These are phyloP conservation scores for Ctenosaura bakeri DNA, from an alignment of 2,797 vertebrate genomes.

Conservation along the genomic window DNA sequence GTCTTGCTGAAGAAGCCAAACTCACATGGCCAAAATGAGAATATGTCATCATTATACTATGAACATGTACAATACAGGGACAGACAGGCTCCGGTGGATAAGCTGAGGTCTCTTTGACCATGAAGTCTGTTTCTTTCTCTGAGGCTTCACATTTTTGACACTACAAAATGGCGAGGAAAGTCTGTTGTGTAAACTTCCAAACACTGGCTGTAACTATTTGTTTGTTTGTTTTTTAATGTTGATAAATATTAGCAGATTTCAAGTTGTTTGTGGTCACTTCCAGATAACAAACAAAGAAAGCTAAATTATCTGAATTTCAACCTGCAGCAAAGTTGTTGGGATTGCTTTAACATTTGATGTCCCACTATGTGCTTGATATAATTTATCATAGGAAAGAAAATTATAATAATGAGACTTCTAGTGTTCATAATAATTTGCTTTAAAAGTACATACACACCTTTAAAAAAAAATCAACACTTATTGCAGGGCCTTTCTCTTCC, in stretches of 20 bases:
- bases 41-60: slow-evolving; percentile 40
- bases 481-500: slow-evolving; percentile 67
- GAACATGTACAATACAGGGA: slow-evolving; percentile 53
- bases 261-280: slow-evolving; percentile 31
- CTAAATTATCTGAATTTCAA: slow-evolving; percentile 19
- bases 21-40: slow-evolving; percentile 44
- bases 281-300: slow-evolving; percentile 42
- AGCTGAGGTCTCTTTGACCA: slow-evolving; percentile 21
- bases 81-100: not conserved
- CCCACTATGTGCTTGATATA: slow-evolving; percentile 54
- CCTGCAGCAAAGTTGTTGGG: slow-evolving; percentile 44
- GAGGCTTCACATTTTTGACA: slow-evolving; percentile 47
- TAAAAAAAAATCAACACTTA: slow-evolving; percentile 63
- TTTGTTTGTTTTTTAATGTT: slow-evolving; percentile 1
- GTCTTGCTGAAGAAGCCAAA: slow-evolving; percentile 55
- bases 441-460: slow-evolving; percentile 52
- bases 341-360: slow-evolving; percentile 61
- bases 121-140: slow-evolving; percentile 11
- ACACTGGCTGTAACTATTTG: not conserved
- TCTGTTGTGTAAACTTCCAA: not conserved
- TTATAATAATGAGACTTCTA: slow-evolving; percentile 57
- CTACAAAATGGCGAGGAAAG: slow-evolving; percentile 1
- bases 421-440: slow-evolving; percentile 55
- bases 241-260: slow-evolving; percentile 45
- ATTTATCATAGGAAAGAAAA: slow-evolving; percentile 65